Conservation (phyloP, 2,888 invertebrate species). For the Adela reaumurella region DNA sequence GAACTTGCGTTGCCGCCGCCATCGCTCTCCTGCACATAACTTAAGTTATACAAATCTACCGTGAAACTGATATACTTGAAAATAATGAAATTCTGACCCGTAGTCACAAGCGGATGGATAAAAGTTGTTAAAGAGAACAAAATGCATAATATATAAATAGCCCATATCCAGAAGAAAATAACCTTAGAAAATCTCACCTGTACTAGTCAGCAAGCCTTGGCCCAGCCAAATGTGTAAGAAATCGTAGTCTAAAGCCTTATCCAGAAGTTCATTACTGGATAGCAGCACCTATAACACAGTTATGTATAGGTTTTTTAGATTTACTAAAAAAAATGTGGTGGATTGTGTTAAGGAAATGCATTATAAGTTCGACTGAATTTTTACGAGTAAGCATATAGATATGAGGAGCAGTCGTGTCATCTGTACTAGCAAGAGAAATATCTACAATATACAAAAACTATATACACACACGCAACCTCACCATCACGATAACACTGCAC, state of each 20-base stretch:
- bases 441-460: too few species aligned
- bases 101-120: too few species aligned
- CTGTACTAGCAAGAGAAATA: too few species aligned
- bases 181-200: slow-evolving; percentile 21
- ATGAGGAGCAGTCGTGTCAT: too few species aligned
- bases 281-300: slow-evolving; percentile 32
- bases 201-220: slow-evolving; percentile 53
- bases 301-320: slow-evolving; percentile 1
- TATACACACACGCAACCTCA: too few species aligned
- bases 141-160: too few species aligned
- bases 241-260: slow-evolving; percentile 52
- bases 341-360: slow-evolving; percentile 1
- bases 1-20: slow-evolving; percentile 66
- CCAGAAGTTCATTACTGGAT: slow-evolving; percentile 41
- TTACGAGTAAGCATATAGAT: not conserved
- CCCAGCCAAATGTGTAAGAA: slow-evolving; percentile 47
- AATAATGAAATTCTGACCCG: too few species aligned
- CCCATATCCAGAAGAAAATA: too few species aligned
- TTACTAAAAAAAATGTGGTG: slow-evolving; percentile 1
- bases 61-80: too few species aligned
- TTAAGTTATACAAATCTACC: too few species aligned
- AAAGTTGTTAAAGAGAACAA: too few species aligned
- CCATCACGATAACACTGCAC: too few species aligned
- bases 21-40: slow-evolving; percentile 52
- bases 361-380: not conserved